Evolutionary conservation across 2,113 vertebrate genomes (phyloP), one percentile per base, ranked within the genome.

Genomic region (Trogon melanurus): DNA sequence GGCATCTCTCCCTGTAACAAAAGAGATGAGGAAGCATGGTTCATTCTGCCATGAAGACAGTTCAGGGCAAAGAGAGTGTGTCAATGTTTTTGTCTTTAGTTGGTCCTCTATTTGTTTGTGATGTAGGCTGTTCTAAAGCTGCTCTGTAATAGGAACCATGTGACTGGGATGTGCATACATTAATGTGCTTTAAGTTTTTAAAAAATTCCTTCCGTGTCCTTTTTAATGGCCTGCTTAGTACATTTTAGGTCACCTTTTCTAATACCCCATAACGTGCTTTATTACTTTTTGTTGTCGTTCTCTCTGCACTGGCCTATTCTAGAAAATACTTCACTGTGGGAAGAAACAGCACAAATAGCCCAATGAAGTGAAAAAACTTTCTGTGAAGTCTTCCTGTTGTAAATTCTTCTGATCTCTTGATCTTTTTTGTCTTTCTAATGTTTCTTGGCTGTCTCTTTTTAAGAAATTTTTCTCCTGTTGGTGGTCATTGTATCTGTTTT

Each of bases 361-460:
- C 41, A 51, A 66, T 13, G 20, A 88, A 70, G 27, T 66, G 27
- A 73, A 80, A 51, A 66, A 16, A 30, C 45, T 88, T 79, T 79
- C 53, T 58, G 44, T 58, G 26, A 82, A 79, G 8, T 0, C 0
- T 88, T 88, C 11, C 26, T 89, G 9, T 66, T 89, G 30, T 57
- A 89, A 88, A 87, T 72, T 85, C 45, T 89, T 79, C 21, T 66
- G 30, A 58, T 75, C 30, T 81, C 71, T 75, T 79, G 7, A 21
- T 71, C 64, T 88, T 94, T 69, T 84, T 60, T 79, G 26, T 76
- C 67, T 66, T 92, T 91, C 57, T 89, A 9, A 30, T 72, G 27
- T 93, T 94, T 93, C 88, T 84, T 94, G 36, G 15, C 80, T 91
- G 13, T 92, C 29, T 79, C 12, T 60, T 56, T 57, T 50, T 32